Evolutionary conservation across 2,113 vertebrate genomes (phyloP).

Genomic region (Neogobius melanostomus): DNA sequence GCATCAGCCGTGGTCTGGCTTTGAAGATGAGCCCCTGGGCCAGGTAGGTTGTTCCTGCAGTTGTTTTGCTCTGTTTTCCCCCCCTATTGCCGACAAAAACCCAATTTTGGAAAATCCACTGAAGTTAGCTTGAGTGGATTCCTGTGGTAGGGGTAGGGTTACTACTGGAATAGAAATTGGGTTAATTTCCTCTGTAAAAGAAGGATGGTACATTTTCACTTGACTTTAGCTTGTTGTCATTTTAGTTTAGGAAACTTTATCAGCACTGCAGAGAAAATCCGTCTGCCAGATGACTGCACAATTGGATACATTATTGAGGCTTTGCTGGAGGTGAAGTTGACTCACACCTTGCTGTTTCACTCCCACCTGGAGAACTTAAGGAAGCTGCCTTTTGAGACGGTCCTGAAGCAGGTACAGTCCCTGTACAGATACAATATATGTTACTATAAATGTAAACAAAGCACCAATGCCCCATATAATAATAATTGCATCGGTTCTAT

Average conservation of each 20-base stretch:
- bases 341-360: conserved; percentile 87
- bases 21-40: conserved; percentile 99
- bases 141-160: background rate
- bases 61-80: background rate
- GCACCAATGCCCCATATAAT: too few species aligned
- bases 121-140: too few species aligned
- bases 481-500: too few species aligned
- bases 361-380: conserved; percentile 95
- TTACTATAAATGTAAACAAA: background rate
- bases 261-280: conserved; percentile 92
- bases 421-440: background rate
- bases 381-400: conserved; percentile 75
- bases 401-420: conserved; percentile 83
- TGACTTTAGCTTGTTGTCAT: background rate
- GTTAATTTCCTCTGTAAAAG: background rate
- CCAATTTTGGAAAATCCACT: background rate
- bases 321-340: conserved; percentile 86
- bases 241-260: conserved; percentile 94
- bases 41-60: conserved; percentile 74
- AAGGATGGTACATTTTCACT: background rate
- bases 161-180: background rate
- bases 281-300: conserved; percentile 94
- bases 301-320: conserved; percentile 97
- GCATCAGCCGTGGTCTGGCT: conserved; percentile 93
- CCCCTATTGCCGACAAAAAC: background rate